Percentiles rank a stretch among this genome's conserved stretches.
Evolutionary conservation across 2,113 vertebrate genomes (phyloP).

Genomic region (Dipodomys spectabilis): DNA sequence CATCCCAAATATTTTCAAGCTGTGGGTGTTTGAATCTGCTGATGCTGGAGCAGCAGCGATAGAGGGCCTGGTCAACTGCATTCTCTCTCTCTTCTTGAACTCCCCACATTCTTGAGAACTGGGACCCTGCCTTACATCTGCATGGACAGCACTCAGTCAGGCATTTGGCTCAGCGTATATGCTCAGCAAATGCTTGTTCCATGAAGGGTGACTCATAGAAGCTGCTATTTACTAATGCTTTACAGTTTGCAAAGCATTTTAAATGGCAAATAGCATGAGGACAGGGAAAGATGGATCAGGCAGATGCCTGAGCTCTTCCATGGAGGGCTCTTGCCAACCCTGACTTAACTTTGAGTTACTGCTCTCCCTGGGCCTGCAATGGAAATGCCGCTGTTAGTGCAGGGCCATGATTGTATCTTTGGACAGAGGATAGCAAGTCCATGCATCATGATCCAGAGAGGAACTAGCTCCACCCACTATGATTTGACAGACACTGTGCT

Average conservation of each 20-base stretch:
- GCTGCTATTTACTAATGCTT: background rate
- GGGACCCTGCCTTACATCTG: background rate
- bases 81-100: background rate
- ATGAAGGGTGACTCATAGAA: background rate
- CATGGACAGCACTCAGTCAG: background rate
- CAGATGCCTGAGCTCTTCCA: background rate
- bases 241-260: background rate
- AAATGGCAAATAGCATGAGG: background rate
- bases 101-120: background rate
- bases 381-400: background rate
- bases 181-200: background rate
- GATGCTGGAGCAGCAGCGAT: background rate
- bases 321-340: background rate
- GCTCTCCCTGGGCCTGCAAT: background rate
- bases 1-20: background rate
- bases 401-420: background rate
- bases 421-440: background rate
- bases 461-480: background rate
- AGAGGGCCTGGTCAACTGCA: background rate
- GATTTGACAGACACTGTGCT: background rate
- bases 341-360: slow-evolving; percentile 14
- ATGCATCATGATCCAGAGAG: background rate
- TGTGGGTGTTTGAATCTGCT: background rate
- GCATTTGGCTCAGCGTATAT: background rate
- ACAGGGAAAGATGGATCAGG: background rate